Base-by-base conservation (phyloP, 37 sponge, comb jelly and placozoan genomes). In the Crambe crambe region DNA sequence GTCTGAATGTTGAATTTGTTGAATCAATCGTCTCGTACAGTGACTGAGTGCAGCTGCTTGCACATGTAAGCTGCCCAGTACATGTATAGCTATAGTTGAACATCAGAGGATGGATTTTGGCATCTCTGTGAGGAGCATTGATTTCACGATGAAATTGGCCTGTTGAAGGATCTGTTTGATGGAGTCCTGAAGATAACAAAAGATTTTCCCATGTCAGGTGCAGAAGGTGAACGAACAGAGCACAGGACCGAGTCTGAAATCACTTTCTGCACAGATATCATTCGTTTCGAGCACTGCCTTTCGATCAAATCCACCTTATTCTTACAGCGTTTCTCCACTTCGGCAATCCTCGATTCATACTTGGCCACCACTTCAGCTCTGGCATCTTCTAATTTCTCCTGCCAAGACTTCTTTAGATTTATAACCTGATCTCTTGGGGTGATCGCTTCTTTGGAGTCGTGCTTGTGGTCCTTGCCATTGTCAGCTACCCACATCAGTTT, bases 281-380 rank as follows among this genome's bases (percentile, higher is more conserved):
- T 31, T 32, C 69, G 78, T 47, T 68, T 34, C 20, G 63, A 76
- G 66, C 80, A 89, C 43, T 78, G 79, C 27, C 68, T 62, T 59
- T 89, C 79, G 56, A 89, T 83, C 51, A 32, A 25, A 0, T 41
- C 70, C 59, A 89, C 72, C 63, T 79, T 83, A 6, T 29, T 35
- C 57, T 56, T 5, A 37, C 79, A 89, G 51, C 83, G 80, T 38
- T 35, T 43, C 70, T 89, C 89, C 0, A 83, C 76, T 32, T 89
- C 70, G 4, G 73, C 79, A n/a, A 89, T 89, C 21, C 89, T 59
- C 8, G 80, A 77, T 43, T 89, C 80, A 73, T 79, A 89, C 37
- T 83, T 78, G 5, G 80, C 80, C 51, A 89, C 29, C 23, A 83
- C 80, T 41, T 89, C 89, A 23, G 80, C 64, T 41, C 84, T 72